phyloP scores from a whole-genome alignment of 2,113 vertebrate genomes.

The Emydura subglobosa region DNA sequence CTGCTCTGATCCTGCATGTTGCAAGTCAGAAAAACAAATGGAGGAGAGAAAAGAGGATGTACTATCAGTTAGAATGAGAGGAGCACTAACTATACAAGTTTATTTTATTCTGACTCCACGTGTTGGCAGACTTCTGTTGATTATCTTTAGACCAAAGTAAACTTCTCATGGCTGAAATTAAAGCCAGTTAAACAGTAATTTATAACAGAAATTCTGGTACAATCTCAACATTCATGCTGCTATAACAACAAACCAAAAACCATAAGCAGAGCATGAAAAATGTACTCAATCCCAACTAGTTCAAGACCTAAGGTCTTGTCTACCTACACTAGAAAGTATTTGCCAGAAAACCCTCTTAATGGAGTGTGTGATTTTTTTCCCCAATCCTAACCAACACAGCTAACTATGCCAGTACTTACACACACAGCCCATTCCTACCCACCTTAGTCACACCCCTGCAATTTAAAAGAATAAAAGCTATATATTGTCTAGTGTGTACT shows the following conservation, averaged over 20 bases:
- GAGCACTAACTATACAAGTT: not conserved
- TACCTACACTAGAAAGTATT: not conserved
- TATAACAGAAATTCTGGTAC: not conserved
- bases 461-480: not conserved
- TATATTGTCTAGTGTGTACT: not conserved
- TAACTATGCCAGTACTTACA: not conserved
- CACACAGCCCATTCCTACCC: not conserved
- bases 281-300: not conserved
- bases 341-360: not conserved
- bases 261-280: not conserved
- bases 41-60: not conserved
- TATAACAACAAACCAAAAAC: not conserved
- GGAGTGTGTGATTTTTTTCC: not conserved
- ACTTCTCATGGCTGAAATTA: not conserved
- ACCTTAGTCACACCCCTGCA: rapidly evolving
- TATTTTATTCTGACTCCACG: not conserved
- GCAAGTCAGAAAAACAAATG: not conserved
- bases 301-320: not conserved
- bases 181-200: not conserved
- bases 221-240: not conserved
- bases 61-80: not conserved
- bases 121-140: not conserved
- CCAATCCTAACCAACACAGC: too few species aligned
- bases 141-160: not conserved
- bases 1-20: not conserved